Evolutionary conservation across 2,888 invertebrate species (phyloP).

Genomic region (Nipponacmea schrenckii): DNA sequence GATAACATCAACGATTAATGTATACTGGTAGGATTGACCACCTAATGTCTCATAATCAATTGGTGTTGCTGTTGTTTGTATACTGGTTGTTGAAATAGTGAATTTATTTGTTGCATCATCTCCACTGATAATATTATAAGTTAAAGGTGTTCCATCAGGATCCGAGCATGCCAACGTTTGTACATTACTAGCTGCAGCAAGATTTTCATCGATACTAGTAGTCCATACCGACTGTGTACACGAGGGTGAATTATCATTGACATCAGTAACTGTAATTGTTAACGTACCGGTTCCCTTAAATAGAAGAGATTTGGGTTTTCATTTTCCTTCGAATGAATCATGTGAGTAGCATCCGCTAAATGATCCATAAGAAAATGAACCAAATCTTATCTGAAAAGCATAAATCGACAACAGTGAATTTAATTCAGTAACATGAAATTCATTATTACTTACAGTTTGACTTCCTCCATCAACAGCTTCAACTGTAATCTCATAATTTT

Average conservation of each 20-base stretch:
- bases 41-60: slow-evolving; percentile 44
- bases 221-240: slow-evolving; percentile 35
- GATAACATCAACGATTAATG: slow-evolving; percentile 36
- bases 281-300: slow-evolving; percentile 50
- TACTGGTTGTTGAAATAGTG: slow-evolving; percentile 15
- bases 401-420: no score
- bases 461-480: slow-evolving; percentile 48
- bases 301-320: not conserved
- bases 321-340: not conserved
- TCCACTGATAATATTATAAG: not conserved
- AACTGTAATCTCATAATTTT: slow-evolving; percentile 41
- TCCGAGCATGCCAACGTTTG: not conserved
- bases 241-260: slow-evolving; percentile 50
- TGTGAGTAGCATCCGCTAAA: not conserved
- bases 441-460: slow-evolving; percentile 22
- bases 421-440: no score
- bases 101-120: slow-evolving; percentile 36
- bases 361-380: not conserved
- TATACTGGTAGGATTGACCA: slow-evolving; percentile 30
- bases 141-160: not conserved
- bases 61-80: slow-evolving; percentile 34
- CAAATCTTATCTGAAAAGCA: no score
- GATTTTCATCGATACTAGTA: slow-evolving; percentile 21
- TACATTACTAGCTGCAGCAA: not conserved
- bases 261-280: slow-evolving; percentile 47